These are phyloP conservation scores for Botrylloides violaceus DNA, from an alignment of 23 tunicate genomes.

Conservation along the genomic window DNA sequence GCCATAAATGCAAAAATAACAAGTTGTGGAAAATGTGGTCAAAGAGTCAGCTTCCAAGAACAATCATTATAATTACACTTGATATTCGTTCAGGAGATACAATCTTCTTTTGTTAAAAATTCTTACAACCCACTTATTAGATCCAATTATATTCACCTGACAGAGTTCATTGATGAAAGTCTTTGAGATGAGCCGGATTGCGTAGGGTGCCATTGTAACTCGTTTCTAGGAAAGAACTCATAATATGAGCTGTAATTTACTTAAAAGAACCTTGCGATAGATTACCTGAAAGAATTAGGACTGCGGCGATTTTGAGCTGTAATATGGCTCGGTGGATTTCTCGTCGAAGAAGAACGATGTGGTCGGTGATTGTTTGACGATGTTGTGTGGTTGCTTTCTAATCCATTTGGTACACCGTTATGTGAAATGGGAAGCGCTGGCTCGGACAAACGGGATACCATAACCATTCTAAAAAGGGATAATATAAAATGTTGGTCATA, in stretches of 20 bases:
- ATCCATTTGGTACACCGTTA: background rate
- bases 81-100: no score
- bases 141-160: background rate
- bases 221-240: background rate
- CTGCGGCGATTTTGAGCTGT: background rate
- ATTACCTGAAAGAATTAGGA: background rate
- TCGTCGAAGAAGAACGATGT: background rate
- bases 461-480: conserved; percentile 5
- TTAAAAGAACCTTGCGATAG: no score
- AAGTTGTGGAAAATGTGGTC: no score
- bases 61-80: no score
- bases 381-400: background rate
- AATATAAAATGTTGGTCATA: no score
- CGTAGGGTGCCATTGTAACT: background rate
- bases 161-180: background rate
- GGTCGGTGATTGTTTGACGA: background rate
- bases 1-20: no score
- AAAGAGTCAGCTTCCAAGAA: no score
- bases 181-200: background rate
- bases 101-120: no score
- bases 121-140: no score
- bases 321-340: background rate
- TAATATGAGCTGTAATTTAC: no score
- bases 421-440: conserved; percentile 7
- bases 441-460: conserved; percentile 13